Evolutionary conservation across 1,140 invertebrate genomes (phyloP).

Genomic region (Drosophila sp.): DNA sequence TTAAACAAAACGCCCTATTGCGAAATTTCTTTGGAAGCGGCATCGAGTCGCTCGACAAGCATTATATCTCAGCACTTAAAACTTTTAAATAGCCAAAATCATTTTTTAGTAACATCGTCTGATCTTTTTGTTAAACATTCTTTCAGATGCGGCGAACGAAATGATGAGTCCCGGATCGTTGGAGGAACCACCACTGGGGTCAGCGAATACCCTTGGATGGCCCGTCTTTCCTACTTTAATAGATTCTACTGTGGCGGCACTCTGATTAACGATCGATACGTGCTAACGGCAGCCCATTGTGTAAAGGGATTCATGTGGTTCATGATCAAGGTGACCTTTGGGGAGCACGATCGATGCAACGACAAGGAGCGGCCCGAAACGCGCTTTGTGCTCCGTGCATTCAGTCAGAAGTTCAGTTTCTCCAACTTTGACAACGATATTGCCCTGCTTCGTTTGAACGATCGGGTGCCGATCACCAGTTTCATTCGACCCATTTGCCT

Average conservation of each 20-base stretch:
- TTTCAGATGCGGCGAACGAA: slow-evolving; percentile 90
- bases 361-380: slow-evolving; percentile 88
- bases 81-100: too few relatives aligned
- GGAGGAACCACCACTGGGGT: slow-evolving; percentile 87
- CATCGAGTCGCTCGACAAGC: too few relatives aligned
- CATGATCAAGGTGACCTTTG: slow-evolving; percentile 93
- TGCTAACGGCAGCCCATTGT: slow-evolving; percentile 92
- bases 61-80: too few relatives aligned
- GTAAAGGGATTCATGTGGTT: slow-evolving; percentile 95
- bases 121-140: neutral
- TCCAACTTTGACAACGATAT: slow-evolving; percentile 94
- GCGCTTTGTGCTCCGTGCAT: slow-evolving; percentile 89
- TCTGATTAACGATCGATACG: slow-evolving; percentile 91
- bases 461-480: slow-evolving; percentile 89
- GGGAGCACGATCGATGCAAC: slow-evolving; percentile 92
- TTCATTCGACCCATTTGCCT: slow-evolving; percentile 91
- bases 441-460: slow-evolving; percentile 90
- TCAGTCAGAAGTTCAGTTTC: slow-evolving; percentile 91
- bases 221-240: slow-evolving; percentile 90
- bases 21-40: too few relatives aligned
- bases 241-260: slow-evolving; percentile 94
- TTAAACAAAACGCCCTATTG: too few relatives aligned
- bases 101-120: neutral
- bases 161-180: slow-evolving; percentile 90
- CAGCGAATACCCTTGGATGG: slow-evolving; percentile 94